Conservation (phyloP, 2,113 vertebrate genomes). For the Hepsetus odoe region DNA sequence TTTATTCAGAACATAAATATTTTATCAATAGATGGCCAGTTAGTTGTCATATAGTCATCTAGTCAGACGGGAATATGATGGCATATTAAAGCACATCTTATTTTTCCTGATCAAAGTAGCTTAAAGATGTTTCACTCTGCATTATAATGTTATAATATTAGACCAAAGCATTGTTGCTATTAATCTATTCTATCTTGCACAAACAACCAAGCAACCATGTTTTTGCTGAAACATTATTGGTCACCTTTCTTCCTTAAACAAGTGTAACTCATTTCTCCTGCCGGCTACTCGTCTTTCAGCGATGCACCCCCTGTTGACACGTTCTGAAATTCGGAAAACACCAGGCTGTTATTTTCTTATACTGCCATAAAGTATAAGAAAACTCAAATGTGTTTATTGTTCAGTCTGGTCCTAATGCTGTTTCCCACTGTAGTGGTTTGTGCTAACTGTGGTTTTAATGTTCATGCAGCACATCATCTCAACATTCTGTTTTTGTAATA, state of each 20-base stretch:
- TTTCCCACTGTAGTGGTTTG: background rate
- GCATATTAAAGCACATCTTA: too few species aligned
- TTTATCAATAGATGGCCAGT: too few species aligned
- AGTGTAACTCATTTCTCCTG: background rate
- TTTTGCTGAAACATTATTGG: background rate
- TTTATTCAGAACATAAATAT: too few species aligned
- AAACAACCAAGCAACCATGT: too few species aligned
- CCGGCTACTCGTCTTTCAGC: background rate
- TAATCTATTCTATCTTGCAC: too few species aligned
- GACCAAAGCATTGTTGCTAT: too few species aligned
- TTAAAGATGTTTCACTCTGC: too few species aligned
- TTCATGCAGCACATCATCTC: background rate
- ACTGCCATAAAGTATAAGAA: background rate
- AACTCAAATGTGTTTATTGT: background rate
- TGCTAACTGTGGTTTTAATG: background rate
- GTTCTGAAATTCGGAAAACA: background rate
- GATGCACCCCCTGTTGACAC: constrained; percentile 6
- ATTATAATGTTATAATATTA: too few species aligned
- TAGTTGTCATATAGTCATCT: too few species aligned
- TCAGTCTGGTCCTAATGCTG: background rate
- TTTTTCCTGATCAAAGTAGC: too few species aligned
- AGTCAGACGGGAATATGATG: too few species aligned
- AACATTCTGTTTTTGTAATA: constrained; percentile 58
- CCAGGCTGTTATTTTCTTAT: background rate
- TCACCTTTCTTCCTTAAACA: background rate